These are phyloP conservation scores for Spea multiplicata DNA, from an alignment of 2,113 vertebrate species.

Conservation along the genomic window DNA sequence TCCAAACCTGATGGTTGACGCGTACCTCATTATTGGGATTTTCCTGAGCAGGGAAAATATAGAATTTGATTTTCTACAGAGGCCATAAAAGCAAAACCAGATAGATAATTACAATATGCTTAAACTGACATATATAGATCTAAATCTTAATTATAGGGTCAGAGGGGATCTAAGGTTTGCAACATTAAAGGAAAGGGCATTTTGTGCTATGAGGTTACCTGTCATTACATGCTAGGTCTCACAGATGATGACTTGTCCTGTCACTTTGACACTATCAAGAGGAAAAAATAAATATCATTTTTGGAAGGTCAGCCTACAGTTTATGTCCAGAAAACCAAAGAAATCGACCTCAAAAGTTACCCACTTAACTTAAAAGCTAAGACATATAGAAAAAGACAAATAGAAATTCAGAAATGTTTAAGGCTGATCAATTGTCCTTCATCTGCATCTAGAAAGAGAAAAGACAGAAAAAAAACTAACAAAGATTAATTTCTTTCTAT, in stretches of 20 bases:
- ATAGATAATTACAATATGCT: not conserved
- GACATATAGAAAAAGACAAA: not conserved
- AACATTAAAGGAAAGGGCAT: not conserved
- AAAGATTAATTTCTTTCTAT: constrained; percentile 63
- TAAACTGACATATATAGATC: not conserved
- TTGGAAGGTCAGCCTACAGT: constrained; percentile 23
- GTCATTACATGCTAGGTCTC: not conserved
- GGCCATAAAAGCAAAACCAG: not conserved
- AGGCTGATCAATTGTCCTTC: constrained; percentile 4
- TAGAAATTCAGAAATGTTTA: constrained; percentile 12
- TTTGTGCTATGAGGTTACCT: not conserved
- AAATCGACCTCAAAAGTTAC: constrained; percentile 1
- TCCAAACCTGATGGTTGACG: too few relatives aligned
- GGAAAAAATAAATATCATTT: not conserved
- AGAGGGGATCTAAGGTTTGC: not conserved
- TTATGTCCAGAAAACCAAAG: constrained; percentile 8
- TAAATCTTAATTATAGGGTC: not conserved
- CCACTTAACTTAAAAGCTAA: not conserved
- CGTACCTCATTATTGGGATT: too few relatives aligned
- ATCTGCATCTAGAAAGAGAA: constrained; percentile 26
- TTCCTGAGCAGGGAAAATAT: not conserved
- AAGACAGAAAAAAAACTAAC: constrained; percentile 30
- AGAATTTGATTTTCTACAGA: not conserved
- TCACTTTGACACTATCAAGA: constrained; percentile 11
- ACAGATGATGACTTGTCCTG: not conserved